Evolutionary conservation across 1,140 invertebrate species (phyloP), one percentile per base, ranked within the genome.

Genomic region (Drosophila subpulchrella): DNA sequence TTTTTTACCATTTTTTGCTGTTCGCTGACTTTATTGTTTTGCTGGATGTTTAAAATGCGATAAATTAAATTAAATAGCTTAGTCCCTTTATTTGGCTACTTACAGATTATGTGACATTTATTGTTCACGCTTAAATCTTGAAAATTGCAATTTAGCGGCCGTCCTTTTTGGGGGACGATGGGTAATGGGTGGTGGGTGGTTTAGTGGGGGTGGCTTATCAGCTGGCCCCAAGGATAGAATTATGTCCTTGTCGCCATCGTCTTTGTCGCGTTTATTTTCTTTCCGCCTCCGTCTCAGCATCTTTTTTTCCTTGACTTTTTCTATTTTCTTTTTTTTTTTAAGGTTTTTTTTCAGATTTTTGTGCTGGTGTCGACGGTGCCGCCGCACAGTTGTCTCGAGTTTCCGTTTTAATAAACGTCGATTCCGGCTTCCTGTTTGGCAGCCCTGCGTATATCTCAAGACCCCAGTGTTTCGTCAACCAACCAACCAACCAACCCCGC

Each of bases 21-120:
- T 50, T 44, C 27, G 57, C 48, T 48, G 71, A 42, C 50, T 78
- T 76, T 78, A 82, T 88, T 88, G 83, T 82, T 79, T 76, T 72
- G 82, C 67, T 85, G 67, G 67, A 81, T 88, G 83, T 82, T 88
- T 88, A 88, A 88, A 88, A 88, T 88, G 83, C 83, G 84, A 88
- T 88, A 88, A 88, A 88, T 88, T 89, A 88, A 83, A 88, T 88
- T 88, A 88, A 88, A 89, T 82, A 76, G 83, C 77, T 61, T 36
- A 60, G 63, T 50, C 66, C 75, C 78, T 85, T 88, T 88, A 89
- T 89, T 88, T 88, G 86, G 83, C 79, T 88, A 88, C 83, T 88
- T 88, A 88, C 83, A 88, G 83, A 88, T 88, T 88, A 88, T 88
- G 83, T 88, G 83, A 88, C 83, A 88, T 88, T 88, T 88, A 88